Percentiles rank a stretch among this genome's conserved stretches.
Evolutionary conservation across 2,797 vertebrate genomes (phyloP).

Genomic region (Sebastiscus albofasciatus): DNA sequence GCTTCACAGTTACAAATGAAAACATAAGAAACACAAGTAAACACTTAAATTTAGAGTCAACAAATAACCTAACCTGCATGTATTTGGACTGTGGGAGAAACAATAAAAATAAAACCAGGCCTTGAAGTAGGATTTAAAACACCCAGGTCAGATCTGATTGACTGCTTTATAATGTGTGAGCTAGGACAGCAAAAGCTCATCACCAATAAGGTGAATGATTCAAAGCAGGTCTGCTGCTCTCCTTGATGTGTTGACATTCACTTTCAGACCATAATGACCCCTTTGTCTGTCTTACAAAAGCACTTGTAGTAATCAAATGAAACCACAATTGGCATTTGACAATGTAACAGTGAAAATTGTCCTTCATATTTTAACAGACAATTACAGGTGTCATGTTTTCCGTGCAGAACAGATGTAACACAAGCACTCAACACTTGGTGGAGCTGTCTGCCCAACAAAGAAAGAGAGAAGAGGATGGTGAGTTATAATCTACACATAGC

Average conservation of each 20-base stretch:
- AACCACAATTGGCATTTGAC: neutral
- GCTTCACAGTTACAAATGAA: neutral
- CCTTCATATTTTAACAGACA: neutral
- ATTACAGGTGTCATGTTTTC: neutral
- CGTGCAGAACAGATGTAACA: neutral
- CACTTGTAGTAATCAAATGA: neutral
- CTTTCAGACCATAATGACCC: neutral
- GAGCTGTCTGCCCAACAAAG: slow-evolving; percentile 49
- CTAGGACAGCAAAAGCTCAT: neutral
- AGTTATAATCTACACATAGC: neutral
- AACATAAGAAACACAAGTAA: neutral
- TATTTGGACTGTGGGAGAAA: too few relatives aligned
- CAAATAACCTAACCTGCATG: too few relatives aligned
- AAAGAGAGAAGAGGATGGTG: neutral
- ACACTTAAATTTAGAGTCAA: too few relatives aligned
- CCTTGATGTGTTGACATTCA: neutral
- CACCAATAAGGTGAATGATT: neutral
- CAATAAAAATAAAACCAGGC: too few relatives aligned
- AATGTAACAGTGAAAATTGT: neutral
- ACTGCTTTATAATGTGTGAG: neutral
- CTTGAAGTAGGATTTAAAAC: too few relatives aligned
- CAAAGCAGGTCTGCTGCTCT: neutral
- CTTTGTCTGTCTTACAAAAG: neutral
- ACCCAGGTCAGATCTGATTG: too few relatives aligned
- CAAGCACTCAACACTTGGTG: slow-evolving; percentile 46